phyloP scores from a whole-genome alignment of 2,888 invertebrate genomes.

The Drosophila eohydei region DNA sequence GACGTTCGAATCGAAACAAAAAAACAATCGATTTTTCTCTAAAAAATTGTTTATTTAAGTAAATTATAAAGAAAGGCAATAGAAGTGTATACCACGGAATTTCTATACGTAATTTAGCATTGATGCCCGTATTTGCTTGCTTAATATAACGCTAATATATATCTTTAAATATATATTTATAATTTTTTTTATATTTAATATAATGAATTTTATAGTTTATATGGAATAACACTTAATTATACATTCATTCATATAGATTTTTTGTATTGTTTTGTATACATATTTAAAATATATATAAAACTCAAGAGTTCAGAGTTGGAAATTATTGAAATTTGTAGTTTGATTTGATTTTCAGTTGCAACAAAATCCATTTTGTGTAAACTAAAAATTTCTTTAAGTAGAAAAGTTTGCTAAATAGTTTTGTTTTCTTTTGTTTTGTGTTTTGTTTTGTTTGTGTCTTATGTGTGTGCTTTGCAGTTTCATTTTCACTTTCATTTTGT shows the following conservation, averaged over 20 bases:
- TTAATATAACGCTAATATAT: slow-evolving; percentile 74
- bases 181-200: slow-evolving; percentile 69
- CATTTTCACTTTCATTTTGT: slow-evolving; percentile 24
- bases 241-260: slow-evolving; percentile 75
- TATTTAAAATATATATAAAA: slow-evolving; percentile 65
- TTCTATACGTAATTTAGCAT: slow-evolving; percentile 66
- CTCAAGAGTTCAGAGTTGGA: slow-evolving; percentile 34
- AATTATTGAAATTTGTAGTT: slow-evolving; percentile 34
- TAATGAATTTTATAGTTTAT: slow-evolving; percentile 80
- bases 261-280: slow-evolving; percentile 62
- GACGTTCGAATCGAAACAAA: slow-evolving; percentile 32
- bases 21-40: slow-evolving; percentile 46
- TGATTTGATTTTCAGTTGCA: slow-evolving; percentile 28
- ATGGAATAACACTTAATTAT: slow-evolving; percentile 84
- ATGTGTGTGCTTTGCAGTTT: slow-evolving; percentile 47
- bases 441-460: slow-evolving; percentile 26
- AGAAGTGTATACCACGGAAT: slow-evolving; percentile 70
- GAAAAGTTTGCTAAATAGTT: slow-evolving; percentile 60
- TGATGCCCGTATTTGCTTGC: slow-evolving; percentile 58
- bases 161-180: slow-evolving; percentile 26
- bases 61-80: slow-evolving; percentile 79
- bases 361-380: slow-evolving; percentile 25
- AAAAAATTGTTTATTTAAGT: slow-evolving; percentile 70
- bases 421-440: slow-evolving; percentile 36
- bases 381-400: slow-evolving; percentile 55